Base-by-base conservation (phyloP, 53 echinoderm and acorn worm species). In the Temnopleurus reevesii region DNA sequence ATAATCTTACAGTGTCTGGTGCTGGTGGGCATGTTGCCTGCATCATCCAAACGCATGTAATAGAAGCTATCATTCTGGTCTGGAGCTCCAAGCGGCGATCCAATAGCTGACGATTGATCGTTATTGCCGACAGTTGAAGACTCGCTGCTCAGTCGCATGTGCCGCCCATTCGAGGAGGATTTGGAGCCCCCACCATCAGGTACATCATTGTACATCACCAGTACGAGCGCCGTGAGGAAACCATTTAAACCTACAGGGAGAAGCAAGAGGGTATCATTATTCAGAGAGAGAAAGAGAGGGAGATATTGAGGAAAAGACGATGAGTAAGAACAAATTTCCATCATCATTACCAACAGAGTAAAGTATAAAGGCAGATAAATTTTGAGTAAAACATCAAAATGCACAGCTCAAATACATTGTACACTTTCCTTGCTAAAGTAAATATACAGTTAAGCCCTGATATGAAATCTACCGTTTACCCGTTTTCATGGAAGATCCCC, bases 21-120 rank as follows among this genome's bases (percentile, higher is more conserved):
- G 45, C 47, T 26, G 17, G 47, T 49, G 15, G 88, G 88, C 88
- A 66, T 66, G 38, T 49, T 87, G 17, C 85, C 89, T 15, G 51
- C 90, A n/a, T 92, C 92, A 12, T 92, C 92, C 53, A 92, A 25
- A 18, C 92, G 84, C 92, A 92, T 92, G 41, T 92, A 92, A 59
- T 90, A 92, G 59, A 92, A 92, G 27, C 92, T 89, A 27, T 92
- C 92, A n/a, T 76, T 90, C 30, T 92, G 89, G 57, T 84, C 90
- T 13, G 90, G 90, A 7, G 77, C 85, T 24, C 86, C 91, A 46
- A 87, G 46, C n/a, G 88, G 88, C 7, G 88, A 87, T 4, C 88
- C 88, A 53, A 87, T 87, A 53, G 88, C 88, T n/a, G 88, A 87
- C 15, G 49, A 49, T 27, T 66, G 30, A 18, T 87, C 71, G 36